phyloP scores from a whole-genome alignment of 1,140 invertebrate genomes.

The Myzus persicae region DNA sequence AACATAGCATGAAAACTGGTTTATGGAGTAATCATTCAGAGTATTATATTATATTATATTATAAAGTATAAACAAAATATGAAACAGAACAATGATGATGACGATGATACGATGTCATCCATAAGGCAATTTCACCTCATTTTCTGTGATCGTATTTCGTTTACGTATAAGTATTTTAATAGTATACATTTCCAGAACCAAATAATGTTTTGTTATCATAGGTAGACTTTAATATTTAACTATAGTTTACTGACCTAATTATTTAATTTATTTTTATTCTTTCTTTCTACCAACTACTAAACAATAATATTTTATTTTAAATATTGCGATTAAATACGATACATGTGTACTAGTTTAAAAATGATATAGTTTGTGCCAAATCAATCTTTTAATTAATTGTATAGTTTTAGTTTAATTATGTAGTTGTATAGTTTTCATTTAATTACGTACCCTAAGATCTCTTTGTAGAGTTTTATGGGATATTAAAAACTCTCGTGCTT shows the following conservation, averaged over 20 bases:
- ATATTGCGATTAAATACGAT: background rate
- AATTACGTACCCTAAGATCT: conserved; percentile 73
- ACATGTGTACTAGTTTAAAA: background rate
- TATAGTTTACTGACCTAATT: background rate
- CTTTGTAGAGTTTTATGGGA: conserved; percentile 77
- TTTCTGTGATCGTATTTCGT: background rate
- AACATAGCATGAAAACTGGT: background rate
- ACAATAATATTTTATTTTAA: background rate
- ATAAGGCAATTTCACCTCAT: background rate
- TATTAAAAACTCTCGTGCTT: conserved; percentile 79
- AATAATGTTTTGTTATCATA: background rate
- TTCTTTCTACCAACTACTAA: background rate
- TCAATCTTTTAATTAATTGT: background rate
- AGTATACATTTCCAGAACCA: background rate
- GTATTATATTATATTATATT: too few species aligned
- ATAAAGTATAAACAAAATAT: background rate
- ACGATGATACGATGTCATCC: background rate
- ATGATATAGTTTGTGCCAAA: background rate
- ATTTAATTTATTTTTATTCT: background rate
- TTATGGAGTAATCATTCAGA: background rate
- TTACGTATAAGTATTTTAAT: background rate
- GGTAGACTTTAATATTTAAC: background rate
- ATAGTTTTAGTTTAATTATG: conserved; percentile 61
- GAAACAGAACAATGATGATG: background rate
- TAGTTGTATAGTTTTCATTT: conserved; percentile 63